A percentile compares a stretch with the other conserved stretches of the same genome.
Evolutionary conservation across 2,888 invertebrate genomes (phyloP).

Genomic region (Oxystoma pomonae): DNA sequence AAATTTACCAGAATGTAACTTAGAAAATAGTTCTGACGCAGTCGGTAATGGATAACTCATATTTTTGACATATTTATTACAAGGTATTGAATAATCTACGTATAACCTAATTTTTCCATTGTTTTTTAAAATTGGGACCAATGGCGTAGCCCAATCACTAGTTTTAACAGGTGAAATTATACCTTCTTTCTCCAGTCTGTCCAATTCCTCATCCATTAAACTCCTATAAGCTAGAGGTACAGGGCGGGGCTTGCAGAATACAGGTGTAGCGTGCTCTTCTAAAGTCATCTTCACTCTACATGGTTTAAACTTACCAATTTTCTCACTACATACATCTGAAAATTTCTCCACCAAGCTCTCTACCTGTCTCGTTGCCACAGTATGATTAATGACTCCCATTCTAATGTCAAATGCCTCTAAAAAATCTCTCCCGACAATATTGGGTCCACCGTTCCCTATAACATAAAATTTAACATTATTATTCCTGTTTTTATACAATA

Average conservation of each 20-base stretch:
- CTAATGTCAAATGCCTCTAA: slow-evolving; percentile 5
- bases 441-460: background rate
- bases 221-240: slow-evolving; percentile 22
- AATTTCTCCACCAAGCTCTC: background rate
- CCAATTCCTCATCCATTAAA: too few species aligned
- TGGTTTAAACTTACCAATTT: slow-evolving; percentile 8
- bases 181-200: too few species aligned
- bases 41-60: too few species aligned
- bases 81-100: too few species aligned
- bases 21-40: too few species aligned
- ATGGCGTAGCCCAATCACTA: too few species aligned
- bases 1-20: too few species aligned
- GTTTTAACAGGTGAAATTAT: too few species aligned
- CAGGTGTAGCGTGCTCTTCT: slow-evolving; percentile 5
- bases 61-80: too few species aligned
- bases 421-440: slow-evolving; percentile 13
- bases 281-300: slow-evolving; percentile 10
- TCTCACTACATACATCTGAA: slow-evolving; percentile 9
- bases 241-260: slow-evolving; percentile 16
- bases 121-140: too few species aligned
- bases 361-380: background rate
- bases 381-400: background rate
- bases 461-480: background rate
- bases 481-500: background rate
- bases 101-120: too few species aligned